These are phyloP conservation scores for Scrobipalpa atriplicella DNA, from an alignment of 2,888 invertebrate species.

Conservation along the genomic window DNA sequence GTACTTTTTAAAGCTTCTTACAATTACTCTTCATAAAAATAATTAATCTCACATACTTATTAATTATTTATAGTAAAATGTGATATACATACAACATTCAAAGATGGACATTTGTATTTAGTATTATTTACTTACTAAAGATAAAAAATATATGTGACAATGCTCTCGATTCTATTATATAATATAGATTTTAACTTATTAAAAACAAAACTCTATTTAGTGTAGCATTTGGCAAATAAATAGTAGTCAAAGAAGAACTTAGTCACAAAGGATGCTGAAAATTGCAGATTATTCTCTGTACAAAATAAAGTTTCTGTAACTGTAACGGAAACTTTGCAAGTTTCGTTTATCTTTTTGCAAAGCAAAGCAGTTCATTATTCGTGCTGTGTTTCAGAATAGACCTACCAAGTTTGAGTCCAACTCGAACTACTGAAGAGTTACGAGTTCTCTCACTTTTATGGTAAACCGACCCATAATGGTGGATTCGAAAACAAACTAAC, in stretches of 20 bases:
- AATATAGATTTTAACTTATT: background rate
- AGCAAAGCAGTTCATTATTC: too few species aligned
- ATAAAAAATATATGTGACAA: background rate
- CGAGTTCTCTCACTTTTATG: too few species aligned
- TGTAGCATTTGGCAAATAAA: background rate
- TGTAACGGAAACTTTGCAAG: too few species aligned
- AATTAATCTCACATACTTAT: background rate
- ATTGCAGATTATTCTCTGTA: background rate
- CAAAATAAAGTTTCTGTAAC: background rate
- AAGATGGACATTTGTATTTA: background rate
- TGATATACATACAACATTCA: background rate
- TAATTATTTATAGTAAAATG: background rate
- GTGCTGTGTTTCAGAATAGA: too few species aligned
- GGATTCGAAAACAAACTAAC: too few species aligned
- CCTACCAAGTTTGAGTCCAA: too few species aligned
- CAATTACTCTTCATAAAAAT: background rate
- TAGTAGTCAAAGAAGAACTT: too few species aligned
- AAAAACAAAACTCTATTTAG: background rate
- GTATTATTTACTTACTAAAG: background rate
- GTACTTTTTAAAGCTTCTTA: constrained; percentile 31
- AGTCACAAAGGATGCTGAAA: too few species aligned
- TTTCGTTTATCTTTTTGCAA: too few species aligned
- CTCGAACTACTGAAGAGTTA: too few species aligned
- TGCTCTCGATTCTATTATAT: too few species aligned
- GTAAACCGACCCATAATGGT: too few species aligned